phyloP scores from a whole-genome alignment of 2,888 invertebrate species.

The Himalopsyche japonica region DNA sequence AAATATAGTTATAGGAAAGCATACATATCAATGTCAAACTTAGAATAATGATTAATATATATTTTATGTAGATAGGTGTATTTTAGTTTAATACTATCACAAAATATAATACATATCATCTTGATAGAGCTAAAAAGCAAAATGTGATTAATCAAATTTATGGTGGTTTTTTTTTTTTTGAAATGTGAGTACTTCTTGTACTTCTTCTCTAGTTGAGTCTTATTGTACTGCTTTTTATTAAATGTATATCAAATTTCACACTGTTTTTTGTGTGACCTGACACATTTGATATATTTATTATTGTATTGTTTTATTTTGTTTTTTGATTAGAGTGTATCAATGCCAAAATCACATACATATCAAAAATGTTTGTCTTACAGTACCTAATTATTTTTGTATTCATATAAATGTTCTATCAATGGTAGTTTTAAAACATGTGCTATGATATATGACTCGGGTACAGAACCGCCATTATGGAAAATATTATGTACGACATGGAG shows the following conservation, averaged over 20 bases:
- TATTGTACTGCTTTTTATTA: not conserved
- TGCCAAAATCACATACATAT: slow-evolving; percentile 31
- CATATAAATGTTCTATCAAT: slow-evolving; percentile 16
- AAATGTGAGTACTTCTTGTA: not conserved
- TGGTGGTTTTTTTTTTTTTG: not conserved
- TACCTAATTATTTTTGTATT: slow-evolving; percentile 36
- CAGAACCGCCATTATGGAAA: slow-evolving; percentile 30
- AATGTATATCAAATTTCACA: not conserved
- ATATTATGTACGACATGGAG: slow-evolving; percentile 38
- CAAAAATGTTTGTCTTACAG: slow-evolving; percentile 11
- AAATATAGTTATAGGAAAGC: slow-evolving; percentile 5
- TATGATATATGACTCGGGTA: slow-evolving; percentile 24
- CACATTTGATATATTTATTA: not conserved
- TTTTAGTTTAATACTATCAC: not conserved
- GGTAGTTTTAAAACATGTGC: slow-evolving; percentile 27
- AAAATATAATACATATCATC: slow-evolving; percentile 17
- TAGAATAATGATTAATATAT: slow-evolving; percentile 6
- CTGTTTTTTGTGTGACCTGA: not conserved
- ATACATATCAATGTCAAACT: slow-evolving; percentile 19
- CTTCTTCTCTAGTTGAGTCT: not conserved
- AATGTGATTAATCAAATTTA: slow-evolving; percentile 16
- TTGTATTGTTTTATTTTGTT: not conserved
- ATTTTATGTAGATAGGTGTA: slow-evolving; percentile 2
- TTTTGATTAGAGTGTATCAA: slow-evolving; percentile 15
- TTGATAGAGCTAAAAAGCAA: slow-evolving; percentile 13